Base-by-base conservation (phyloP, 2,113 vertebrate genomes). In the Nycticorax nycticorax region DNA sequence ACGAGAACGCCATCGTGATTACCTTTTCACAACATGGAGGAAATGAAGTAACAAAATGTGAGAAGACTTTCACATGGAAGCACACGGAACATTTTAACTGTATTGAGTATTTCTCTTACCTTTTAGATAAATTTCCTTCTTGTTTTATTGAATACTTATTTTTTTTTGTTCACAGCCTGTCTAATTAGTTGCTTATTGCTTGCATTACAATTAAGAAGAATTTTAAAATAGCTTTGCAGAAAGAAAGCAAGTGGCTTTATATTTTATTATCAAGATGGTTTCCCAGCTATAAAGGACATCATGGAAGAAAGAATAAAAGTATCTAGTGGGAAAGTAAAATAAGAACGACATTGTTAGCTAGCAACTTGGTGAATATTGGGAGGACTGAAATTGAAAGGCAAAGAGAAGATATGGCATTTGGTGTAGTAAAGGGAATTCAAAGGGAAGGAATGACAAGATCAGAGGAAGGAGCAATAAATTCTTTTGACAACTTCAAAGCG, bases 401-500 rank as follows among this genome's bases (percentile, higher is more conserved):
- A 59, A 57, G n/a, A 93, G 75, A 26, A 66, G 85, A 71, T 14
- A 63, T 22, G 37, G 27, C 30, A 52, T 56, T 83, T 82, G 17
- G 4, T 57, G 43, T 33, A 88, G 28, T 56, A 89, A 74, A 85
- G 33, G 30, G 37, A 95, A 96, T 95, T 88, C 55, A 95, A 93
- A 94, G 21, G 30, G 43, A 95, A 80, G 13, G 72, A 84, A 76
- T 88, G 60, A 94, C 82, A 92, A 76, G 74, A 90, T 86, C 75
- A 81, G 67, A 88, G n/a, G 67, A 85, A 77, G 35, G 8, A 96
- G n/a, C 43, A 67, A 71, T 69, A 93, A 94, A 92, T 95, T 91
- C 55, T 90, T 93, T 67, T 88, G 92, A 88, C 93, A 81, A 75
- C 85, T 95, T 97, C 92, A 96, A 92, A 96, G 88, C 0, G 9